phyloP scores from a whole-genome alignment of 2,797 vertebrate genomes.

The Eulemur rubriventer region DNA sequence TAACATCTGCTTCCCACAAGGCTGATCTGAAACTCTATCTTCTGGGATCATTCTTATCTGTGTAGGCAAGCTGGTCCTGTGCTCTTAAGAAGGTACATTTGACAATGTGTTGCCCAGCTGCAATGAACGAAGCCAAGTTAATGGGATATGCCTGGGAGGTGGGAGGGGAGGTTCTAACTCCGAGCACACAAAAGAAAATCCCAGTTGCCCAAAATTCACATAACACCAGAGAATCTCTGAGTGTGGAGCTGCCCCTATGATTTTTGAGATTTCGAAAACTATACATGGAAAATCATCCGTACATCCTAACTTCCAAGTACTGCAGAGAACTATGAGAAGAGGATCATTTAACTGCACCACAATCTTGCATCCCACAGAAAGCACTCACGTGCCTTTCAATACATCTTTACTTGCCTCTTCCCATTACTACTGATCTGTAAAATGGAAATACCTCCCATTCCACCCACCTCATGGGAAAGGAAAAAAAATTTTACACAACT shows the following conservation, averaged over 20 bases:
- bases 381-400: neutral
- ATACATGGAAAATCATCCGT: neutral
- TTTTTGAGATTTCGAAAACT: neutral
- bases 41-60: constrained; percentile 64
- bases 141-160: neutral
- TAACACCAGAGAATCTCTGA: neutral
- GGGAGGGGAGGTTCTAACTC: neutral
- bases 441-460: neutral
- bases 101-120: constrained; percentile 31
- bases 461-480: neutral
- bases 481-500: neutral
- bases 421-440: neutral
- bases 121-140: constrained; percentile 36
- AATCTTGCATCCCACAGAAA: neutral
- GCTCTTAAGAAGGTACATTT: constrained; percentile 60
- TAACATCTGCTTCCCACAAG: constrained; percentile 58
- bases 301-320: neutral
- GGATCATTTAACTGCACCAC: neutral
- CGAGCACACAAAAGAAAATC: neutral
- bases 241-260: neutral
- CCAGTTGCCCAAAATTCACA: neutral
- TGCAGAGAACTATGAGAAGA: neutral
- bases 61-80: constrained; percentile 4
- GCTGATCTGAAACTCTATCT: constrained; percentile 53
- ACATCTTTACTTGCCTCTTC: neutral